phyloP scores from a whole-genome alignment of 2,888 invertebrate species.

The Drosophila seclusa region DNA sequence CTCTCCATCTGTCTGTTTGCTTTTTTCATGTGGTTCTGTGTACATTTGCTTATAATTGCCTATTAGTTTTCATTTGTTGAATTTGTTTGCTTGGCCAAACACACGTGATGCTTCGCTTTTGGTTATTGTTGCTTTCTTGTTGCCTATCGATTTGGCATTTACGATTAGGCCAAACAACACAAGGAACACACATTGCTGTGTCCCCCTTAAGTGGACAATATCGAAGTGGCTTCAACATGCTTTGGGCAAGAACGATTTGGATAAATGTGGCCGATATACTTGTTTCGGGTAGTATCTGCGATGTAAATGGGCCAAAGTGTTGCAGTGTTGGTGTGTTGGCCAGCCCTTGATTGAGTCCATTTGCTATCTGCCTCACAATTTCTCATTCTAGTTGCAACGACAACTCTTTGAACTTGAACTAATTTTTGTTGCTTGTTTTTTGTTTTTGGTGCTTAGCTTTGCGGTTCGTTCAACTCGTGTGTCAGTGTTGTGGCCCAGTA shows the following conservation, averaged over 20 bases:
- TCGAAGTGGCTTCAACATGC: slow-evolving; percentile 14
- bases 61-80: slow-evolving; percentile 81
- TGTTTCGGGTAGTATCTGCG: slow-evolving; percentile 13
- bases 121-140: slow-evolving; percentile 14
- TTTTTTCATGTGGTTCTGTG: neutral
- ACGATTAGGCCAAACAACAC: neutral
- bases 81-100: slow-evolving; percentile 49
- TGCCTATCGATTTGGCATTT: slow-evolving; percentile 35
- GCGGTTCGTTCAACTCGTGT: slow-evolving; percentile 65
- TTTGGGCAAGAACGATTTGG: slow-evolving; percentile 15
- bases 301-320: slow-evolving; percentile 17
- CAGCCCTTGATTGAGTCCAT: slow-evolving; percentile 28
- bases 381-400: neutral
- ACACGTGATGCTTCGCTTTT: slow-evolving; percentile 32
- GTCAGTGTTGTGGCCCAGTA: slow-evolving; percentile 24
- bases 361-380: neutral
- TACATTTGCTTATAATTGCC: slow-evolving; percentile 76
- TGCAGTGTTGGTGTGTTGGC: slow-evolving; percentile 5
- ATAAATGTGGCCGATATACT: slow-evolving; percentile 26
- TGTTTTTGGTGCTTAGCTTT: slow-evolving; percentile 42
- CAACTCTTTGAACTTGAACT: slow-evolving; percentile 49
- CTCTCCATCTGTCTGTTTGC: neutral
- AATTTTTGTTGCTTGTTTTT: neutral
- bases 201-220: slow-evolving; percentile 2
- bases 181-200: neutral